Percentiles rank a stretch among this genome's conserved stretches.
Conservation (phyloP, 2,113 vertebrate genomes). For the Rissa tridactyla region DNA sequence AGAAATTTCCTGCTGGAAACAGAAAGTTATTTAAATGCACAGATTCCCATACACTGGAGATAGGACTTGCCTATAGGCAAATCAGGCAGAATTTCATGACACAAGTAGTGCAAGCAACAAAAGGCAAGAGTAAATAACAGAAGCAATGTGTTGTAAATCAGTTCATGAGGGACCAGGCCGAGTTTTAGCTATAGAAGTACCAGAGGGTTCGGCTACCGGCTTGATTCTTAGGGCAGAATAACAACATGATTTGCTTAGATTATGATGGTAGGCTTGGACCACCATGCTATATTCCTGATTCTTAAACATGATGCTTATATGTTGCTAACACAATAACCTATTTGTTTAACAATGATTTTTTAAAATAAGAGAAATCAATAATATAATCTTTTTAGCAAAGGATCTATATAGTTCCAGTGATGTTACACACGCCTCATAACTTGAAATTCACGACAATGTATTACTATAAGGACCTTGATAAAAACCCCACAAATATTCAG, state of each 20-base stretch:
- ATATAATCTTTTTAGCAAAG: neutral
- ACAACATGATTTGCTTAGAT: neutral
- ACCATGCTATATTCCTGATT: neutral
- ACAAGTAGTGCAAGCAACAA: neutral
- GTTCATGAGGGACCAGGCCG: constrained; percentile 14
- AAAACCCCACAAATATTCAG: neutral
- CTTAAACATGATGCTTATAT: neutral
- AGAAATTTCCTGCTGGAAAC: neutral
- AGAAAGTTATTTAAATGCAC: constrained; percentile 37
- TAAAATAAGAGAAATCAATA: neutral
- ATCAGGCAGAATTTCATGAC: neutral
- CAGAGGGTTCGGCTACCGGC: neutral
- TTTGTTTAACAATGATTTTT: neutral
- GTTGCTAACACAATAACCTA: neutral
- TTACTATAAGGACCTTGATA: neutral
- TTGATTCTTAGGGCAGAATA: neutral
- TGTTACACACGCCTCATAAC: neutral
- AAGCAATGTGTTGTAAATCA: constrained; percentile 28
- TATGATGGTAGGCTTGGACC: neutral
- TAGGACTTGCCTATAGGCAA: neutral
- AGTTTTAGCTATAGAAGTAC: neutral
- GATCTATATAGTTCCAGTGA: neutral
- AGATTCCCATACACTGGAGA: neutral
- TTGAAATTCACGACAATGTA: neutral
- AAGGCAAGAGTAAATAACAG: constrained; percentile 29